These are phyloP conservation scores for Fringilla coelebs DNA, from an alignment of 2,797 vertebrate species.

Conservation along the genomic window DNA sequence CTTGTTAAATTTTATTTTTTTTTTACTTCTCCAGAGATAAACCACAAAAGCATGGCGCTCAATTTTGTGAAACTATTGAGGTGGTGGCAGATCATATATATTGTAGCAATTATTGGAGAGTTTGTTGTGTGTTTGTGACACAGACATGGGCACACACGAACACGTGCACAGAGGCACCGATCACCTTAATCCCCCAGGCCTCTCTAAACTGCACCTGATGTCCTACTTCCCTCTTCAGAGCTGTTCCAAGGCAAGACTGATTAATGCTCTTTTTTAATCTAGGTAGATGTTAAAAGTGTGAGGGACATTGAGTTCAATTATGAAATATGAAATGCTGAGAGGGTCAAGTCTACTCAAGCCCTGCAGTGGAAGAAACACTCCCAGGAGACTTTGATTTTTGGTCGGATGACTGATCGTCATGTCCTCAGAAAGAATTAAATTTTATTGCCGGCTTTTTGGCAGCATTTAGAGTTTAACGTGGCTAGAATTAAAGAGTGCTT, in stretches of 20 bases:
- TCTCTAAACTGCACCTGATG: background rate
- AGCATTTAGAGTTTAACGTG: constrained; percentile 48
- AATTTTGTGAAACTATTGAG: background rate
- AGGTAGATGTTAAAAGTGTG: constrained; percentile 46
- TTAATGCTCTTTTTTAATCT: constrained; percentile 51
- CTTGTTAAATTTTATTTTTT: background rate
- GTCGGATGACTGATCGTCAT: constrained; percentile 37
- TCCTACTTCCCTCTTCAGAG: background rate
- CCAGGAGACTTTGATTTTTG: constrained; percentile 43
- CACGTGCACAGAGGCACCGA: accelerated
- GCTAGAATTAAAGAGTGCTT: constrained; percentile 37
- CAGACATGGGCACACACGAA: background rate
- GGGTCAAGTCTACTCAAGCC: constrained; percentile 42
- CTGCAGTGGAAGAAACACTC: constrained; percentile 12
- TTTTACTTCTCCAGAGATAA: background rate
- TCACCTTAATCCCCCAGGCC: background rate
- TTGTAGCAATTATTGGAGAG: background rate
- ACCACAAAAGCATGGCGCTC: accelerated
- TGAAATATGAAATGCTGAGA: constrained; percentile 56
- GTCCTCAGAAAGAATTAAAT: constrained; percentile 62
- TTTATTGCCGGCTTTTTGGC: constrained; percentile 49
- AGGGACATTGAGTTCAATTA: constrained; percentile 57
- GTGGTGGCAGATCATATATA: background rate
- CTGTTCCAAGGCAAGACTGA: background rate
- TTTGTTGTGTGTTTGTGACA: background rate